Conservation (phyloP, 1,140 invertebrate genomes). For the Chrysopa pallens region DNA sequence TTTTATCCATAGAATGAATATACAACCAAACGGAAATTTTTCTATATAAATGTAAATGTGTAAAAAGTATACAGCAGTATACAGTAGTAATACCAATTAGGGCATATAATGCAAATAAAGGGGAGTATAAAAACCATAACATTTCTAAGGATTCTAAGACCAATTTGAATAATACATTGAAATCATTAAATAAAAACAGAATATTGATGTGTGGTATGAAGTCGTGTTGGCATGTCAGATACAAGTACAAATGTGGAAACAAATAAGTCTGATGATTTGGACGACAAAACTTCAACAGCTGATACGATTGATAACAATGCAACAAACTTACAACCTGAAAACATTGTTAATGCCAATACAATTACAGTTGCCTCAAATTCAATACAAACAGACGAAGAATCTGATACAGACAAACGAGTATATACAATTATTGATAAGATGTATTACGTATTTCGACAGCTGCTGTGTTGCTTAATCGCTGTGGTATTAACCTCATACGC, state of each 20-base stretch:
- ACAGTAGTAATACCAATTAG: no score
- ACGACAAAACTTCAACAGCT: background rate
- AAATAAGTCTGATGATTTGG: background rate
- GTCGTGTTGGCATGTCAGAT: constrained; percentile 6
- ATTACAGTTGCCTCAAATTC: background rate
- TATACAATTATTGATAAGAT: constrained; percentile 11
- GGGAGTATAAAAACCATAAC: no score
- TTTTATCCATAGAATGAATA: no score
- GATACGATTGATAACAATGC: background rate
- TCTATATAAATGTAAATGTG: no score
- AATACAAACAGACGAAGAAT: background rate
- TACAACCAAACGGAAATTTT: no score
- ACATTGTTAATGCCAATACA: background rate
- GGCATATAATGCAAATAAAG: no score
- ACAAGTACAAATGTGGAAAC: constrained; percentile 1
- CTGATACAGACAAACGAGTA: background rate
- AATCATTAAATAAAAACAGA: no score
- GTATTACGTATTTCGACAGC: constrained; percentile 17
- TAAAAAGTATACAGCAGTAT: no score
- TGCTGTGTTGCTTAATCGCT: constrained; percentile 20
- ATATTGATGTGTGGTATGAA: constrained; percentile 1
- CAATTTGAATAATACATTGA: no score
- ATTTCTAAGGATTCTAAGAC: no score
- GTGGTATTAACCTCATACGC: constrained; percentile 32
- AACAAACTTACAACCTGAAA: background rate